These are phyloP conservation scores for Cerastis leucographa DNA, from an alignment of 2,888 invertebrate genomes.

Conservation along the genomic window DNA sequence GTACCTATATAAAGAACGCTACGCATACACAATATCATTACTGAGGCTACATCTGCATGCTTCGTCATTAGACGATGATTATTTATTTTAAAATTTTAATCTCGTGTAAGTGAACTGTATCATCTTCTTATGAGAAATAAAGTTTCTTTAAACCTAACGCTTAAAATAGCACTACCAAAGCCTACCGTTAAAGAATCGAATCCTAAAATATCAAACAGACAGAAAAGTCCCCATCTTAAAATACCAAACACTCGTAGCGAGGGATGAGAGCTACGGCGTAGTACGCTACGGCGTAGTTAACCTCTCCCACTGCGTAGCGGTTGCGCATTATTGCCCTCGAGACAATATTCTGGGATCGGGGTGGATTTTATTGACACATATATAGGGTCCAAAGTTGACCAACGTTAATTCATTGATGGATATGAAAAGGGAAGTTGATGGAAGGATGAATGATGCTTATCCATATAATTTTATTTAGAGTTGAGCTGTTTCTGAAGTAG, in stretches of 20 bases:
- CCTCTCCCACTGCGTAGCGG: constrained; percentile 23
- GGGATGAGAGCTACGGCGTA: constrained; percentile 36
- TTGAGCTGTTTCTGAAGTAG: not conserved
- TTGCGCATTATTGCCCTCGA: constrained; percentile 17
- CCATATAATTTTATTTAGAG: not conserved
- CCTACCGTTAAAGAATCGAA: not conserved
- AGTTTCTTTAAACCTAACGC: too few relatives aligned
- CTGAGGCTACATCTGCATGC: too few relatives aligned
- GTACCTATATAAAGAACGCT: not conserved
- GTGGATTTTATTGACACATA: constrained; percentile 19
- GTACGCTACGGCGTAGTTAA: constrained; percentile 33
- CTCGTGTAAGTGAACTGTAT: too few relatives aligned
- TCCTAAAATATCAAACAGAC: constrained; percentile 14
- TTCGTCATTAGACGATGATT: too few relatives aligned
- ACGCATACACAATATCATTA: too few relatives aligned
- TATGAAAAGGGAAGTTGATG: not conserved
- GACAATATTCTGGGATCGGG: constrained; percentile 10
- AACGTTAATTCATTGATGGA: constrained; percentile 34
- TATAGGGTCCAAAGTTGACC: constrained; percentile 8
- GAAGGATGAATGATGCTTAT: not conserved
- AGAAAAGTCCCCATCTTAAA: constrained; percentile 11
- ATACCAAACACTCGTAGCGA: constrained; percentile 33
- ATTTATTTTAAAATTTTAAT: too few relatives aligned
- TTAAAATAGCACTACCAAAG: constrained; percentile 9
- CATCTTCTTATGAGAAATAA: too few relatives aligned